A percentile compares a stretch with the other conserved stretches of the same genome.
Evolutionary conservation across 2,113 vertebrate species (phyloP).

Genomic region (Actenoides lindsayi): DNA sequence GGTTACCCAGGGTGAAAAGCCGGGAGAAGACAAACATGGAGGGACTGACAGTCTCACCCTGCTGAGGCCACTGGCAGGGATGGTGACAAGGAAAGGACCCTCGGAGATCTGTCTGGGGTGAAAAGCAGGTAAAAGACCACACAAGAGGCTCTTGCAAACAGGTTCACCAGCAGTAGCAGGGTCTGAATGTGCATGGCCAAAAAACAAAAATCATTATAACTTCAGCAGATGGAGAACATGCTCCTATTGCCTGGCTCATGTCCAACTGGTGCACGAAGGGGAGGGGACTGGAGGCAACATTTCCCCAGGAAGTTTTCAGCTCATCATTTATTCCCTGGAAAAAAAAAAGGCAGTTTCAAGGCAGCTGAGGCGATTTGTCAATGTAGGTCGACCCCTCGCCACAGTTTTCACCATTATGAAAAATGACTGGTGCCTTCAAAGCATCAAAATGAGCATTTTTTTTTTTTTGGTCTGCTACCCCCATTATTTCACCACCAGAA

Average conservation of each 20-base stretch:
- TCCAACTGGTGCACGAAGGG: background rate
- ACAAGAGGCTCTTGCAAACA: background rate
- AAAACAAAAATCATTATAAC: background rate
- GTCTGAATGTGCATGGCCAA: background rate
- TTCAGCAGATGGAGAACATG: background rate
- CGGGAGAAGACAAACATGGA: background rate
- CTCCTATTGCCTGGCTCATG: background rate
- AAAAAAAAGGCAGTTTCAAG: background rate
- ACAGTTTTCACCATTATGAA: background rate
- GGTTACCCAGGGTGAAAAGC: accelerated
- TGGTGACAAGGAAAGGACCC: background rate
- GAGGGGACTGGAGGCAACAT: background rate
- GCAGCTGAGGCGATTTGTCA: background rate
- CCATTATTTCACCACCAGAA: background rate
- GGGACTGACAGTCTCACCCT: background rate
- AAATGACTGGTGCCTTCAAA: background rate
- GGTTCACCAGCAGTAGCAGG: background rate
- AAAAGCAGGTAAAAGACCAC: background rate
- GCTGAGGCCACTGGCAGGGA: background rate
- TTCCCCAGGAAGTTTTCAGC: background rate
- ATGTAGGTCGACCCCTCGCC: background rate
- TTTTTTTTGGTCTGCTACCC: background rate
- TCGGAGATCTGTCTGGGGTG: background rate
- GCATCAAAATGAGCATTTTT: background rate
- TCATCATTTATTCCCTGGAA: background rate